phyloP scores from a whole-genome alignment of 2,888 invertebrate genomes.

The Troglohyphantes excavatus region DNA sequence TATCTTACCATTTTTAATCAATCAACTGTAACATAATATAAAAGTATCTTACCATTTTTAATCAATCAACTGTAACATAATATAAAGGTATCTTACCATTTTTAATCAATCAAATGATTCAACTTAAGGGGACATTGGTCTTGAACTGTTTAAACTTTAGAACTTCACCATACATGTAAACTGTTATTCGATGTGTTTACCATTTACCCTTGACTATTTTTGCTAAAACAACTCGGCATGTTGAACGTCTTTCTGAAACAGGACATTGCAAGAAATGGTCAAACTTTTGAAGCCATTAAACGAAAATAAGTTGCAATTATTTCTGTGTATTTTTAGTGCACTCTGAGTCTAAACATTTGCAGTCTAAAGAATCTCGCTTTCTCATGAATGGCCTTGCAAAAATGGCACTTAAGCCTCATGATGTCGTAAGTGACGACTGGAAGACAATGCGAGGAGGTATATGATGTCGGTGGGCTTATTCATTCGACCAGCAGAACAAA shows the following conservation, averaged over 20 bases:
- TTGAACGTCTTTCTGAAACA: not conserved
- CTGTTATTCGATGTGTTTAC: not conserved
- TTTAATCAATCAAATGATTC: not conserved
- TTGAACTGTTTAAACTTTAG: not conserved
- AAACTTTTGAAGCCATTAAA: not conserved
- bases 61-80: not conserved
- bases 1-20: too few relatives aligned
- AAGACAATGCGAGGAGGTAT: slow-evolving; percentile 30
- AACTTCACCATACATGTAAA: not conserved
- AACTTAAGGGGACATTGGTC: not conserved
- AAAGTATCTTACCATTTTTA: too few relatives aligned
- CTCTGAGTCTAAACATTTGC: not conserved
- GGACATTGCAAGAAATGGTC: not conserved
- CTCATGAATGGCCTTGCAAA: slow-evolving; percentile 18
- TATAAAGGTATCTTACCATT: not conserved
- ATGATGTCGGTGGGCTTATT: slow-evolving; percentile 44
- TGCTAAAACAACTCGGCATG: not conserved
- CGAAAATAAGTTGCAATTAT: not conserved
- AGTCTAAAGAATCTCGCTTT: not conserved
- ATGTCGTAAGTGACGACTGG: slow-evolving; percentile 24
- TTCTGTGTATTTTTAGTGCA: not conserved
- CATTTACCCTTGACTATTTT: not conserved
- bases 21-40: too few relatives aligned
- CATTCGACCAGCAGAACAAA: slow-evolving; percentile 60
- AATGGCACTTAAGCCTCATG: not conserved